Evolutionary conservation across 2,113 vertebrate species (phyloP).

Genomic region (Otolemur garnettii): DNA sequence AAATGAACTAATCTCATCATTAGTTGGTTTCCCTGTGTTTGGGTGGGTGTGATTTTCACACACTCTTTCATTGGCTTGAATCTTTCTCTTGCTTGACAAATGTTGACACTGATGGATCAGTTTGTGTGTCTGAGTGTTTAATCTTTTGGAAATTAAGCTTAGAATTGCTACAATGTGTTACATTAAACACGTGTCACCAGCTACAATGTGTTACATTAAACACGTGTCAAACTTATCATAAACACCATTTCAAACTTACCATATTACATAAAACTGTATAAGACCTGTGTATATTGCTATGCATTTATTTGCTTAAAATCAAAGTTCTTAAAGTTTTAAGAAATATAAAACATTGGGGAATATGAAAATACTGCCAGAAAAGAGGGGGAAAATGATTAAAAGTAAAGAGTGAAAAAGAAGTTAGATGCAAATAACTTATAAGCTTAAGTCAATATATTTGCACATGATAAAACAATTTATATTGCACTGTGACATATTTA

Average conservation of each 20-base stretch:
- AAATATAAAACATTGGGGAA: not conserved
- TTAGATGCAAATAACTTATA: not conserved
- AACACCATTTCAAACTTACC: not conserved
- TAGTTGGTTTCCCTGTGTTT: not conserved
- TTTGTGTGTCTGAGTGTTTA: not conserved
- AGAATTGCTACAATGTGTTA: not conserved
- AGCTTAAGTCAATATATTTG: not conserved
- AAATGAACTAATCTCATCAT: too few species aligned
- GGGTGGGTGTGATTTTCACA: not conserved
- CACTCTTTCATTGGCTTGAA: not conserved
- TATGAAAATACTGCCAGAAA: not conserved
- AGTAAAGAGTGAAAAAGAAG: conserved; percentile 8
- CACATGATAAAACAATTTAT: not conserved
- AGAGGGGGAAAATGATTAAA: not conserved
- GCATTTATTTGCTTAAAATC: conserved; percentile 37
- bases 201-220: not conserved
- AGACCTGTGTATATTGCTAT: not conserved
- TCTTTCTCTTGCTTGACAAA: conserved; percentile 10
- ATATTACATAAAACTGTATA: not conserved
- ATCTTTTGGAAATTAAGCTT: conserved; percentile 39
- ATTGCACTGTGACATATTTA: not conserved
- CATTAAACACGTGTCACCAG: not conserved
- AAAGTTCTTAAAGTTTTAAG: not conserved
- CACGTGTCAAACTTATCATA: not conserved
- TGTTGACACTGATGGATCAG: conserved; percentile 15